A percentile compares a stretch with the other conserved stretches of the same genome.
These are phyloP conservation scores for Galbula dea DNA, from an alignment of 2,113 vertebrate species.

Conservation along the genomic window DNA sequence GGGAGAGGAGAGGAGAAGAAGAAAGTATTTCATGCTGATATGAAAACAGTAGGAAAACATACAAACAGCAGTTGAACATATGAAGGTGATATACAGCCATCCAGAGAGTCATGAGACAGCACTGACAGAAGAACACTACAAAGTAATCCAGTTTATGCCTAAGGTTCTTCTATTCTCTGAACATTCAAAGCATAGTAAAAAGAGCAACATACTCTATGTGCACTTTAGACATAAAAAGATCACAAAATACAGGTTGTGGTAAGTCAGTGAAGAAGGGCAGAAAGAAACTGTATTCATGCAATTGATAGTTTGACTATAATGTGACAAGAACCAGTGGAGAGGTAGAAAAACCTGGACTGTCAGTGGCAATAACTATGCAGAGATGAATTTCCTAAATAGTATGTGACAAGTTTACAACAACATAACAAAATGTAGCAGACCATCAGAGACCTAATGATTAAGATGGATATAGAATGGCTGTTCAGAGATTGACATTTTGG, in stretches of 20 bases:
- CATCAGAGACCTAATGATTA: not conserved
- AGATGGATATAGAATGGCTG: not conserved
- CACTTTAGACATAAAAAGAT: not conserved
- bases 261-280: not conserved
- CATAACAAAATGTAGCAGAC: not conserved
- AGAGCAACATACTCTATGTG: not conserved
- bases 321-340: slow-evolving; percentile 1
- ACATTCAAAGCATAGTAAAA: not conserved
- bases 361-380: slow-evolving; percentile 3
- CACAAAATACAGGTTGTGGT: not conserved
- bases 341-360: slow-evolving; percentile 39
- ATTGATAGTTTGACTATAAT: not conserved
- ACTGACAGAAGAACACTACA: not conserved
- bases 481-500: not conserved
- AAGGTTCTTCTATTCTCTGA: not conserved
- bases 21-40: not conserved
- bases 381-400: slow-evolving; percentile 32
- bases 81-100: not conserved
- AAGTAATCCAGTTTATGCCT: not conserved
- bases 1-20: fast-evolving
- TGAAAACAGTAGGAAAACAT: not conserved
- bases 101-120: not conserved
- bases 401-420: slow-evolving; percentile 41
- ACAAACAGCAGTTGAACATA: not conserved
- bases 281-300: not conserved